Base-by-base conservation (phyloP, 2,113 vertebrate species). In the Chitala chitala region DNA sequence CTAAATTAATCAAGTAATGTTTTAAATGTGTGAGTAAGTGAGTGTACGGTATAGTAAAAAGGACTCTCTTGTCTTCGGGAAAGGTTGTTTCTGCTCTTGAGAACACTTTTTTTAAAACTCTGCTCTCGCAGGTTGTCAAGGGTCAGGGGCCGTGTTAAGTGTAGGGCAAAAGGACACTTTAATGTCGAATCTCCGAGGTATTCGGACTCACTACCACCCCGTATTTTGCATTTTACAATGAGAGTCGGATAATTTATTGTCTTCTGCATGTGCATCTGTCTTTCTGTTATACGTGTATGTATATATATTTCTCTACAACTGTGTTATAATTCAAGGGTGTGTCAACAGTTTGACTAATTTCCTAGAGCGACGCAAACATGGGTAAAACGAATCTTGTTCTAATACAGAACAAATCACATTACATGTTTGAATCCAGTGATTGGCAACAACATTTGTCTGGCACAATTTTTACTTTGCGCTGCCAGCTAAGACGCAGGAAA, bases 111-210 rank as follows among this genome's bases (percentile, higher is more conserved):
- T 75, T 81, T 82, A 51, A 74, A 69, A 58, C 55, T 54, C 59
- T 24, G 58, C 42, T 51, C 40, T 31, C 50, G 31, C 50, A 48
- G 73, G 83, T 82, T 85, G 69, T 86, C 81, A 86, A 72, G 88
- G 88, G 88, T 91, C 88, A 90, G 75, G 82, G 85, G 64, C 84
- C 74, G 84, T 87, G 87, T 85, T 90, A 90, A 89, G 86, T 89
- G 86, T 82, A 53, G 87, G 86, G 86, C 85, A 90, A 71, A 81
- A 65, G 86, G 82, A 81, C 82, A 54, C 76, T 77, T 83, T 87
- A 72, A 85, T 81, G 86, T 83, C 75, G 77, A 58, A 54, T 75
- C 71, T 77, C 73, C 24, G 36, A 68, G 64, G 61, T 17, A 68
- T 44, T 68, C 6, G 53, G 53, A 53, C 33, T 17, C 31, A 38